Evolutionary conservation across 2,888 invertebrate genomes (phyloP).

Genomic region (Galerucella pusilla): DNA sequence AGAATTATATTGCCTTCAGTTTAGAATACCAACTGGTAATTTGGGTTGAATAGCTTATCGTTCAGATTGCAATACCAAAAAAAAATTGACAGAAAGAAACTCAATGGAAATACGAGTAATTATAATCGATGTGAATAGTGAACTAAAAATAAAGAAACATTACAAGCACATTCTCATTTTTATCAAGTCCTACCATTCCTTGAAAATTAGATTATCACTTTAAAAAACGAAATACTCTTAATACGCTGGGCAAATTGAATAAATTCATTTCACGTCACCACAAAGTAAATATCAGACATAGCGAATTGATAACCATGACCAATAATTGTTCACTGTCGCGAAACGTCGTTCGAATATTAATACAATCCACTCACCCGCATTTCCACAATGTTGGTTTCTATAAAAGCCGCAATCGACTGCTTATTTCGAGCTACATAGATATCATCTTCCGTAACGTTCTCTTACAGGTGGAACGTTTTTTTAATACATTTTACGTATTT

Average conservation of each 20-base stretch:
- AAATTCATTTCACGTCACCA: neutral
- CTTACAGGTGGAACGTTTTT: neutral
- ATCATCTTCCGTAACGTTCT: constrained; percentile 2
- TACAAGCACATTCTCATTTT: too few species aligned
- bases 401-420: neutral
- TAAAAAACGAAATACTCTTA: neutral
- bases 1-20: too few species aligned
- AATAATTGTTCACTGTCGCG: constrained; percentile 1
- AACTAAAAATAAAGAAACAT: too few species aligned
- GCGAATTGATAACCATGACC: constrained; percentile 4
- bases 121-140: too few species aligned
- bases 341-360: neutral
- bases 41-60: too few species aligned
- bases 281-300: constrained; percentile 4
- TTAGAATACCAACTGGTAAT: too few species aligned
- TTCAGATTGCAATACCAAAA: too few species aligned
- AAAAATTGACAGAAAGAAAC: too few species aligned
- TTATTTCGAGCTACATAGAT: neutral
- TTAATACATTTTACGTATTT: neutral
- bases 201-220: neutral
- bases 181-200: too few species aligned
- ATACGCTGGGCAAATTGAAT: neutral
- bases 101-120: too few species aligned
- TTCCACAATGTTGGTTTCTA: neutral
- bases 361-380: constrained; percentile 1